Evolutionary conservation across 2,113 vertebrate genomes (phyloP).

Genomic region (Boleophthalmus pectinirostris): DNA sequence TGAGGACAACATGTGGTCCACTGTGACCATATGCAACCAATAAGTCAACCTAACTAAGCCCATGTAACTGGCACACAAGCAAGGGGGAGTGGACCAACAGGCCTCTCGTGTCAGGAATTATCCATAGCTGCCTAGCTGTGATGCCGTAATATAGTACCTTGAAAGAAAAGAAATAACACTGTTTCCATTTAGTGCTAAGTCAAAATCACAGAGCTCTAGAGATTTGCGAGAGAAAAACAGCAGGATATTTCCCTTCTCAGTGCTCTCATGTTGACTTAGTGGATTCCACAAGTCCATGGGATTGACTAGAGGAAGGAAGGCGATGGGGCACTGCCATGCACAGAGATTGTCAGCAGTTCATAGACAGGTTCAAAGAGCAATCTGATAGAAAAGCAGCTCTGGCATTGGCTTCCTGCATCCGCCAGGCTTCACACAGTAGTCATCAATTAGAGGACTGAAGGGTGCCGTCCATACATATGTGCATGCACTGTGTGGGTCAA

Average conservation of each 20-base stretch:
- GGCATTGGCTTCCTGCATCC: conserved; percentile 70
- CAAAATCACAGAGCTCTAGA: conserved; percentile 64
- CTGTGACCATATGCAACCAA: conserved; percentile 82
- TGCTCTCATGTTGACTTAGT: conserved; percentile 71
- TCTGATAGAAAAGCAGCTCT: conserved; percentile 68
- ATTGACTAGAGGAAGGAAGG: conserved; percentile 75
- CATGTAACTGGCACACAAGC: conserved; percentile 62
- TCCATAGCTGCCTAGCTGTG: conserved; percentile 68
- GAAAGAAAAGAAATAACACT: conserved; percentile 74
- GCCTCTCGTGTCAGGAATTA: conserved; percentile 73
- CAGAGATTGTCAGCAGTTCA: conserved; percentile 64
- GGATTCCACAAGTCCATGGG: conserved; percentile 67
- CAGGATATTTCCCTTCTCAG: conserved; percentile 70
- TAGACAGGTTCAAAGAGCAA: conserved; percentile 73
- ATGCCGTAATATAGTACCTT: conserved; percentile 59
- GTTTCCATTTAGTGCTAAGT: conserved; percentile 75
- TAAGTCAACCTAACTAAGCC: conserved; percentile 80
- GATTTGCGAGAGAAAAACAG: conserved; percentile 66
- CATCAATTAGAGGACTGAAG: conserved; percentile 74
- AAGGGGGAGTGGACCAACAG: conserved; percentile 41
- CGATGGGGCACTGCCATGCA: conserved; percentile 63
- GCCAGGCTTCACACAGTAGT: conserved; percentile 70
- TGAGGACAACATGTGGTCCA: conserved; percentile 73
- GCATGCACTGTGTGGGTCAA: conserved; percentile 38
- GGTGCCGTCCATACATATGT: conserved; percentile 63